Base-by-base conservation (phyloP, 2,113 vertebrate species). In the Ifrita kowaldi region DNA sequence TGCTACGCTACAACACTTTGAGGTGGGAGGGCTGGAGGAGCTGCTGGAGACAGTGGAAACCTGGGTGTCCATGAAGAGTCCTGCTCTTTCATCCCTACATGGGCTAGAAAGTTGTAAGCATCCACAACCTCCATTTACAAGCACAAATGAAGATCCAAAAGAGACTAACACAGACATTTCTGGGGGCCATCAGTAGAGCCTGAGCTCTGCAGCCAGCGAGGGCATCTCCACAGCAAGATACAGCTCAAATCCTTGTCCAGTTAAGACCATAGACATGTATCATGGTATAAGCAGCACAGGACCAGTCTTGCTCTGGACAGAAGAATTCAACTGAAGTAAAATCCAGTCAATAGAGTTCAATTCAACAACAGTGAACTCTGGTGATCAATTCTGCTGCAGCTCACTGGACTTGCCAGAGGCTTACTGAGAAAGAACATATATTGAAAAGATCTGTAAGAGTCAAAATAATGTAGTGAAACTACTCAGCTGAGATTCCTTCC, bases 341-440 rank as follows among this genome's bases (percentile, higher is more conserved):
- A 85, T 64, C 32, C 32, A 59, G 33, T 26, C 44, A 62, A 70
- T 0, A 26, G n/a, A 53, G 18, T 42, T 87, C 20, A 35, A 39
- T 24, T 46, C 60, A 37, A 69, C 21, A 75, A 32, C 50, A 69
- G 27, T 0, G 1, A 87, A 46, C 44, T 59, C 62, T 42, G 30
- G 39, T 67, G 33, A 71, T 41, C 33, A 37, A 16, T 44, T 60
- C 53, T 83, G 59, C 44, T 73, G 80, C 63, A 85, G 35, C 47
- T 67, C 21, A 16, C 22, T 16, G 16, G 56, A 55, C 52, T 85
- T 75, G 39, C 18, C 4, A 7, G 32, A 79, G 15, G 32, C 57
- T 49, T 44, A 67, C 63, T 8, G 62, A 35, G 35, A 55, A 33
- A 76, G 13, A 9, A 26, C 2, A 1, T 10, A 64, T 0, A 1